These are phyloP conservation scores for Clarias laeviceps DNA, from an alignment of 2,797 vertebrate genomes.

Conservation along the genomic window DNA sequence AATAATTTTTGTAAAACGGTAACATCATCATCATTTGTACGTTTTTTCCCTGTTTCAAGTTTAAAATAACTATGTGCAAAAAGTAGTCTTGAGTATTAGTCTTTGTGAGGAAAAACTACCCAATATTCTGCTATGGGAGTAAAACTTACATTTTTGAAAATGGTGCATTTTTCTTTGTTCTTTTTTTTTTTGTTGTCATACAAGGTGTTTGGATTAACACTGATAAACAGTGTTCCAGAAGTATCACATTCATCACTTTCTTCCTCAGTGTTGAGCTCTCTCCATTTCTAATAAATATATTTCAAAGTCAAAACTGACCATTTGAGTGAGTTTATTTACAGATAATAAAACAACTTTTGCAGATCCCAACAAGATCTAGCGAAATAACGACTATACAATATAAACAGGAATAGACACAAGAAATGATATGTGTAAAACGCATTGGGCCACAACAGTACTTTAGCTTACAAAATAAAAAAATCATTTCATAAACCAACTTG, in stretches of 20 bases:
- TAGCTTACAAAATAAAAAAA: constrained; percentile 28
- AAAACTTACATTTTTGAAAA: constrained; percentile 13
- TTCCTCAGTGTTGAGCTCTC: not conserved
- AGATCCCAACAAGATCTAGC: constrained; percentile 64
- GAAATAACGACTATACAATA: constrained; percentile 75
- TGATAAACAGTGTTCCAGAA: constrained; percentile 31
- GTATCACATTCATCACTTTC: not conserved
- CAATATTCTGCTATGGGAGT: constrained; percentile 1
- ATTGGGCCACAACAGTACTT: constrained; percentile 34
- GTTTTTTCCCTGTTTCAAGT: not conserved
- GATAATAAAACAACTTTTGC: constrained; percentile 68
- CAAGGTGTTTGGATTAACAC: constrained; percentile 25
- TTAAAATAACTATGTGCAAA: not conserved
- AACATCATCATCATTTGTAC: constrained; percentile 4
- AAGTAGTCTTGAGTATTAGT: not conserved
- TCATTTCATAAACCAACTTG: constrained; percentile 18
- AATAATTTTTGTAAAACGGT: constrained; percentile 70
- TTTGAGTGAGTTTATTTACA: constrained; percentile 75
- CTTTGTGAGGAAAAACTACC: not conserved
- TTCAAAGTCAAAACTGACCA: constrained; percentile 50
- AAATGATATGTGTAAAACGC: constrained; percentile 65
- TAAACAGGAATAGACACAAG: constrained; percentile 73
- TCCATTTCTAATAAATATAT: constrained; percentile 38
- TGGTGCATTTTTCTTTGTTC: not conserved
- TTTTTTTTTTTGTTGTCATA: constrained; percentile 10